Evolutionary conservation across 37 sponge, comb jelly and placozoan species (phyloP).

Genomic region (Halichondria panicea): DNA sequence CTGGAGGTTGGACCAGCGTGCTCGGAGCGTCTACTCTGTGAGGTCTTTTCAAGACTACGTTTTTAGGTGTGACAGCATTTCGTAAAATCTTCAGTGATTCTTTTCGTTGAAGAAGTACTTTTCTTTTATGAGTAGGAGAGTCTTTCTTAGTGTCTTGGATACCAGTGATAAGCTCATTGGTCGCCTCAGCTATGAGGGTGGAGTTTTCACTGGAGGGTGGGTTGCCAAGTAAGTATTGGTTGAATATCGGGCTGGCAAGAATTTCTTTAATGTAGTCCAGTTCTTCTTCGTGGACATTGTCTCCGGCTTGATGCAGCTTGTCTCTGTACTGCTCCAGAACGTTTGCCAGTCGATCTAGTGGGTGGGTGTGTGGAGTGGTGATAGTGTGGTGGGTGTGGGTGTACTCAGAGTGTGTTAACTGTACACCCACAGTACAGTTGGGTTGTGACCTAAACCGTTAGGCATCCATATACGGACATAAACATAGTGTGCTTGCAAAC

Average conservation of each 20-base stretch:
- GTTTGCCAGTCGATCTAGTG: background rate
- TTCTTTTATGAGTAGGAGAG: slow-evolving; percentile 34
- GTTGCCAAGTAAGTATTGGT: slow-evolving; percentile 14
- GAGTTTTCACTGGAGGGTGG: slow-evolving; percentile 25
- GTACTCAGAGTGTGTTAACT: too few relatives aligned
- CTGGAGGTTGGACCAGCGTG: too few relatives aligned
- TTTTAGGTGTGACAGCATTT: slow-evolving; percentile 44
- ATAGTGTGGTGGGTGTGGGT: too few relatives aligned
- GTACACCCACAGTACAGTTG: too few relatives aligned
- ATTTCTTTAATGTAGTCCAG: slow-evolving; percentile 70
- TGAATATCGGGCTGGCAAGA: slow-evolving; percentile 69
- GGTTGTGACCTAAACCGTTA: too few relatives aligned
- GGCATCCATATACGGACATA: too few relatives aligned
- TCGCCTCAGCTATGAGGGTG: slow-evolving; percentile 17
- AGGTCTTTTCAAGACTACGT: too few relatives aligned
- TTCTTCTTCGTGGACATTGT: slow-evolving; percentile 61
- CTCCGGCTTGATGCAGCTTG: slow-evolving; percentile 44
- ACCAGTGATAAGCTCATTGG: slow-evolving; percentile 23
- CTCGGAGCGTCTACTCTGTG: too few relatives aligned
- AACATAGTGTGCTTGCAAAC: too few relatives aligned
- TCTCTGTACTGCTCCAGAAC: slow-evolving; percentile 57
- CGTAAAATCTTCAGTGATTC: slow-evolving; percentile 47
- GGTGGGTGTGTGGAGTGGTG: background rate
- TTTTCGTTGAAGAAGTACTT: slow-evolving; percentile 7
- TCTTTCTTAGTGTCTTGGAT: background rate